Percentiles rank a stretch among this genome's conserved stretches.
These are phyloP conservation scores for Linnaemya tessellans DNA, from an alignment of 2,888 invertebrate species.

Conservation along the genomic window DNA sequence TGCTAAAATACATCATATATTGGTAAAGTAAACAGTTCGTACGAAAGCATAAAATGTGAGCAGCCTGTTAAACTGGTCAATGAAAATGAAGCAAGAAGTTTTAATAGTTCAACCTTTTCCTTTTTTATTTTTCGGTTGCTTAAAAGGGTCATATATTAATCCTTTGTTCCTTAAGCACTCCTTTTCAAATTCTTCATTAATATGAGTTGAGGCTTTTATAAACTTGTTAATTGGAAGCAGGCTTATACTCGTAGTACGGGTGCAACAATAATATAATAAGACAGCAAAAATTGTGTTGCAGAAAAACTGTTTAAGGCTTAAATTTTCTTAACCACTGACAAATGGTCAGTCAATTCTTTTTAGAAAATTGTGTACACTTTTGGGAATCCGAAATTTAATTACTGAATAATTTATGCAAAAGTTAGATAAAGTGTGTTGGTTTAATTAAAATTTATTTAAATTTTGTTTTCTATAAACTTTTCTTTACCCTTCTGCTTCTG, in stretches of 20 bases:
- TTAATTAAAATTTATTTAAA: neutral
- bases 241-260: neutral
- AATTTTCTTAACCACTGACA: neutral
- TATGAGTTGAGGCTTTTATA: constrained; percentile 15
- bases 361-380: neutral
- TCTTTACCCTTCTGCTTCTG: neutral
- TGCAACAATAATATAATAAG: neutral
- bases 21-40: neutral
- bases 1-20: constrained; percentile 9
- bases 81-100: constrained; percentile 43
- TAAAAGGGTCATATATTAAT: constrained; percentile 73
- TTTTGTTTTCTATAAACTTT: neutral
- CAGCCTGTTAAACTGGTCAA: constrained; percentile 13
- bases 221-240: constrained; percentile 39
- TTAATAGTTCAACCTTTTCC: constrained; percentile 17
- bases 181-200: constrained; percentile 60
- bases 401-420: neutral
- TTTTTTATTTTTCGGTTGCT: neutral
- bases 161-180: constrained; percentile 31
- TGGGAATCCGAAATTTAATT: neutral
- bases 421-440: neutral
- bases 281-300: neutral
- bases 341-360: neutral
- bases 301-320: neutral
- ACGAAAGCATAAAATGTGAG: constrained; percentile 25